Base-by-base conservation (phyloP, 2,113 vertebrate species). In the Sigmodon hispidus region DNA sequence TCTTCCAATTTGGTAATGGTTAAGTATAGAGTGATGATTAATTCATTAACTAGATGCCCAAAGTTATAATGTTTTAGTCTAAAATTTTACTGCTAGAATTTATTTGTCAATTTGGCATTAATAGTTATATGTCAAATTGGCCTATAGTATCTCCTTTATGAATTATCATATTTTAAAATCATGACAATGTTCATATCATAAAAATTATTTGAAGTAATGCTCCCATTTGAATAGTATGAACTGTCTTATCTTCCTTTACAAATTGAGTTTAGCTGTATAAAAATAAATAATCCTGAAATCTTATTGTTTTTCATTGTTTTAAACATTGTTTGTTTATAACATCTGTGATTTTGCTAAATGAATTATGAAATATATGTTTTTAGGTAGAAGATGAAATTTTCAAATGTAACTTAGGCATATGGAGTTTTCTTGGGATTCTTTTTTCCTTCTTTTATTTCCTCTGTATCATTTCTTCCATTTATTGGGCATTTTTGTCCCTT, bases 251-350 rank as follows among this genome's bases (percentile, higher is more conserved):
- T 89, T 86, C 7, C 24, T 83, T 70, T 70, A 76, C 87, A 76
- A 45, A 26, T 87, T 87, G 94, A 43, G 3, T 17, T n/a, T 61
- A 72, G 48, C 43, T 52, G 2, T 43, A 43, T 69, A 70, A 26
- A 96, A 45, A 79, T 31, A 92, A 95, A 85, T 36, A 11, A 69
- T 1, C 34, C n/a, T 48, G 24, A 34, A 91, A 79, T 15, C 65
- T 85, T 91, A 55, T 21, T 65, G 81, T 72, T 86, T 92, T 67
- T 13, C 45, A 89, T 96, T 91, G 16, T 81, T 81, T n/a, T 40
- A 22, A 36, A n/a, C 52, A n/a, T 4, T 40, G 55, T 59, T 83
- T 83, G 3, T 61, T 81, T 40, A 40, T 43, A 83, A 26, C 22
- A 55, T 59, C 70, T 94, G 13, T 84, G 29, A 69, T 21, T 88